phyloP scores from a whole-genome alignment of 92 coral and sea anemone genomes.

The Hydrozoanthus gracilis region DNA sequence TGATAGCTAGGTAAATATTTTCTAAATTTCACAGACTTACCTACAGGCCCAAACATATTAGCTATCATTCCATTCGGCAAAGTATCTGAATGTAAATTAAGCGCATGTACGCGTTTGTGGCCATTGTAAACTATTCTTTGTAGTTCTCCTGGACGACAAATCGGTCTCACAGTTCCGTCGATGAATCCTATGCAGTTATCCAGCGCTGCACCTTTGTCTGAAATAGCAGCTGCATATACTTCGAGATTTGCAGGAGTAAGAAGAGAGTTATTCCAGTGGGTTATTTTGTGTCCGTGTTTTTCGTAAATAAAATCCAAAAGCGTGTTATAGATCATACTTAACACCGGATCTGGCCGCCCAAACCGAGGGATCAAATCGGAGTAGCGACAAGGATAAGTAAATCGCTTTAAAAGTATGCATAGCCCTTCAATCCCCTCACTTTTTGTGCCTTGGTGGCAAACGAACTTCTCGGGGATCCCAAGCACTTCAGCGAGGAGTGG shows the following conservation, averaged over 20 bases:
- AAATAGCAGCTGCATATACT: no score
- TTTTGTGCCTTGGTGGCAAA: no score
- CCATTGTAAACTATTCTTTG: no score
- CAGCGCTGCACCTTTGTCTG: no score
- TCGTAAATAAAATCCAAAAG: background rate
- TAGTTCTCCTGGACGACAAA: no score
- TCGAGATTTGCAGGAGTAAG: constrained; percentile 10
- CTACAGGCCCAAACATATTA: constrained; percentile 8
- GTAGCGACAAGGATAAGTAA: constrained; percentile 20
- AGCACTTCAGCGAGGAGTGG: no score
- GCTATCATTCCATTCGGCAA: constrained; percentile 30
- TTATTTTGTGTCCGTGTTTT: background rate
- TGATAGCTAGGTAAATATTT: background rate
- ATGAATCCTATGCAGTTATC: constrained; percentile 7
- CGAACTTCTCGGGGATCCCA: no score
- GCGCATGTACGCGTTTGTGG: no score
- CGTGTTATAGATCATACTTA: constrained; percentile 7
- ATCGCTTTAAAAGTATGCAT: no score
- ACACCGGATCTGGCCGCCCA: constrained; percentile 18
- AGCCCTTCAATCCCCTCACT: no score
- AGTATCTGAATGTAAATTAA: background rate
- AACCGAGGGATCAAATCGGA: constrained; percentile 20
- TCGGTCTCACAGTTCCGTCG: no score
- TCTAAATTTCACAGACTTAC: background rate
- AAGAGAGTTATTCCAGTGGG: constrained; percentile 16